Base-by-base conservation (phyloP, 2,888 invertebrate species). In the Tribolium freemani region DNA sequence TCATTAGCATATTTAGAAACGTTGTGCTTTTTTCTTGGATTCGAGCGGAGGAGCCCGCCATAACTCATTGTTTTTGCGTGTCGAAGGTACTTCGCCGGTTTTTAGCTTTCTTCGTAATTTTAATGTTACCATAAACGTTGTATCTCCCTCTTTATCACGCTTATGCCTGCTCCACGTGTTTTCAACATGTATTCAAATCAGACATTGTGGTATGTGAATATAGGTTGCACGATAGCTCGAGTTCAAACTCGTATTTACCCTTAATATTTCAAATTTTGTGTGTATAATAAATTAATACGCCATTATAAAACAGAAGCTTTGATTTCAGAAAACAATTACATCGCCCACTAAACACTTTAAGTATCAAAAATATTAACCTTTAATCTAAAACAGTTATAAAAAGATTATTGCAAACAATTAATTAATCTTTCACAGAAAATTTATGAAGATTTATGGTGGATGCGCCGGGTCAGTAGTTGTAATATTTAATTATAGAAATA, bases 51-150 rank as follows among this genome's bases (percentile, higher is more conserved):
- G 16, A 31, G 26, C 11, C 46, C 8, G 13, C 20, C 51, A 63
- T 63, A 63, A 63, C 51, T 63, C 63, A 51, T 30, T 38, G 63
- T 30, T 63, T 63, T 63, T 63, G 63, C 63, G 63, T 63, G 63
- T 38, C 51, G 51, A 31, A 63, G 51, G 30, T 44, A 51, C 51
- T 63, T 63, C 10, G 38, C 61, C 6, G 31, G n/a, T n/a, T 50
- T 61, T 63, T 38, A 51, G 50, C 13, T 63, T 63, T 51, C 38
- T 30, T 51, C 38, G 63, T 63, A 38, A 44, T 63, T 63, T 63
- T 63, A 51, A 63, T 63, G 63, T 51, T 30, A 50, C 30, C 20
- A 31, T 50, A 51, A 51, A 51, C 63, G 63, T 50, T 51, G 63
- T 51, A 51, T 50, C 38, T 51, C 31, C 38, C 16, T 63, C 38